A percentile compares a stretch with the other conserved stretches of the same genome.
Evolutionary conservation across 2,113 vertebrate genomes (phyloP).

Genomic region (Meriones unguiculatus): DNA sequence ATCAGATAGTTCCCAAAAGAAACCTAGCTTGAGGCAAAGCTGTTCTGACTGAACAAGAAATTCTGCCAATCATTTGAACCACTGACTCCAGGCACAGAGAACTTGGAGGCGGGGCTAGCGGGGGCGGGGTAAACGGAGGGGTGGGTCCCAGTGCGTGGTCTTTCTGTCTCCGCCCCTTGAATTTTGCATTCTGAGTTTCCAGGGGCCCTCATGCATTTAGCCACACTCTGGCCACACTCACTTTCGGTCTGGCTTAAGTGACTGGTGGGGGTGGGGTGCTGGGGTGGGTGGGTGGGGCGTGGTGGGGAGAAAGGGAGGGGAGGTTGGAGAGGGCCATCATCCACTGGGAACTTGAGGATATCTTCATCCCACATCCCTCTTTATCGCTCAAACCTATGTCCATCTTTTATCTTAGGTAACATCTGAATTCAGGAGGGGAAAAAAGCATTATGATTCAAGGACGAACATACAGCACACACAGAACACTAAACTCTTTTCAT

Average conservation of each 20-base stretch:
- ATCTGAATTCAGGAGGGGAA: not conserved
- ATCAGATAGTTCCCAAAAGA: not conserved
- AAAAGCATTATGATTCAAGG: slow-evolving; percentile 26
- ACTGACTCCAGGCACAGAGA: not conserved
- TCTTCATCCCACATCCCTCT: not conserved
- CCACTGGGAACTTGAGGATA: not conserved
- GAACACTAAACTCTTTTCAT: not conserved
- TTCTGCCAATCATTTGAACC: slow-evolving; percentile 49
- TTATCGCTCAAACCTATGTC: not conserved
- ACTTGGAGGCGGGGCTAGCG: slow-evolving; percentile 43
- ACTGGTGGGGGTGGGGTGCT: not conserved
- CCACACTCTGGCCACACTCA: slow-evolving; percentile 74
- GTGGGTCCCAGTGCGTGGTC: not conserved
- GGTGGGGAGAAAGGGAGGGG: not conserved
- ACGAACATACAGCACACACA: not conserved
- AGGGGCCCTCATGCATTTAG: slow-evolving; percentile 71
- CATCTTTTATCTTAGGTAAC: slow-evolving; percentile 51
- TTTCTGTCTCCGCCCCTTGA: not conserved
- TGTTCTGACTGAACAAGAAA: slow-evolving; percentile 37
- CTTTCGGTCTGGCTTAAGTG: slow-evolving; percentile 44
- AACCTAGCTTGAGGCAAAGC: not conserved
- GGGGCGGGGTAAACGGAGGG: not conserved
- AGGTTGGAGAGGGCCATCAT: not conserved
- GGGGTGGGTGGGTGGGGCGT: too few species aligned
- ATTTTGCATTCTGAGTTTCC: slow-evolving; percentile 15